These are phyloP conservation scores for Myotis brandtii DNA, from an alignment of 2,113 vertebrate species.

Conservation along the genomic window DNA sequence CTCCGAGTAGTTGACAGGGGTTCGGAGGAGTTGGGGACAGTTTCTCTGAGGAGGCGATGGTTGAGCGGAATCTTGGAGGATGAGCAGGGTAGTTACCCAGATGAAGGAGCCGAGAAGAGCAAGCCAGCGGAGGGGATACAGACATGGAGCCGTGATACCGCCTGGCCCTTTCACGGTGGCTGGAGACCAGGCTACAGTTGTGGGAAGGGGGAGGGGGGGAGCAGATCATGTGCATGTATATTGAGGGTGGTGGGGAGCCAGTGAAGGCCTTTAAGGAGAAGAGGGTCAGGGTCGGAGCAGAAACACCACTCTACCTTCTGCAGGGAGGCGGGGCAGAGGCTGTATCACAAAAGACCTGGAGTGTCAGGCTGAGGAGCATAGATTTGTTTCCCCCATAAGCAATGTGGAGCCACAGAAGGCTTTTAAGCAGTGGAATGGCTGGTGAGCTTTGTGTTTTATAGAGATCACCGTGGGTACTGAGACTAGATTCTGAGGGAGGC, in stretches of 20 bases:
- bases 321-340: neutral
- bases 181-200: neutral
- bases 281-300: neutral
- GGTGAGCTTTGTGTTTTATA: neutral
- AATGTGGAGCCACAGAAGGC: neutral
- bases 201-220: neutral
- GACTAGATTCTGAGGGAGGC: neutral
- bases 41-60: neutral
- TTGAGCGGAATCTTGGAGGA: neutral
- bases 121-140: neutral
- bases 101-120: neutral
- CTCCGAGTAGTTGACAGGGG: neutral
- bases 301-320: neutral
- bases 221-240: neutral
- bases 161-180: no score
- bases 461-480: neutral
- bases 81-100: neutral
- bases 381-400: rapidly evolving
- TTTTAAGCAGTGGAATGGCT: neutral
- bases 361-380: neutral
- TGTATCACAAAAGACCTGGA: neutral
- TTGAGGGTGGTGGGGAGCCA: neutral
- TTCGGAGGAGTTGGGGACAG: neutral
- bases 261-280: neutral
- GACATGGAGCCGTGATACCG: neutral